These are phyloP conservation scores for Scomber japonicus DNA, from an alignment of 2,113 vertebrate species.

Conservation along the genomic window DNA sequence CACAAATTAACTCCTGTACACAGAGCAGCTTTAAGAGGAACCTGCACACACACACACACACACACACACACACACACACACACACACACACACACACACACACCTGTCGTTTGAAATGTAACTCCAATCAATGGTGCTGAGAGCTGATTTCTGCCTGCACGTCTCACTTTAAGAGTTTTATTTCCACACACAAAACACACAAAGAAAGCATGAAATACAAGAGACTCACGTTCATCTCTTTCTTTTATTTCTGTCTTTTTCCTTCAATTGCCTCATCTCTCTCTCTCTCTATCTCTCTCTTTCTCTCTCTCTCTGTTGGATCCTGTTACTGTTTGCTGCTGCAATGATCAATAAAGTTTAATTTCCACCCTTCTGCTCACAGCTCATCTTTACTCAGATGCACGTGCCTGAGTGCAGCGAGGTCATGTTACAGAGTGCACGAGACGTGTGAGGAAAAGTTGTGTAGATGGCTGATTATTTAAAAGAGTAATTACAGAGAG, in stretches of 20 bases:
- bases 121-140: conserved; percentile 45
- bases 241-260: neutral
- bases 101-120: neutral
- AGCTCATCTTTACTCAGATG: neutral
- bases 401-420: neutral
- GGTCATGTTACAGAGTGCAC: conserved; percentile 20
- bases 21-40: neutral
- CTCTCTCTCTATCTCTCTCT: too few species aligned
- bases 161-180: conserved; percentile 4
- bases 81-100: too few species aligned
- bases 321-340: conserved; percentile 68
- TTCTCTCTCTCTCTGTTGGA: conserved; percentile 32
- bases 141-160: conserved; percentile 33
- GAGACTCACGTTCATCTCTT: neutral
- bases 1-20: neutral
- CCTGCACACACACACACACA: neutral
- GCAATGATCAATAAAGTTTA: conserved; percentile 76
- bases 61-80: too few species aligned
- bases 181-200: conserved; percentile 9
- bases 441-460: neutral
- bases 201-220: conserved; percentile 39
- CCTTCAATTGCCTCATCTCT: neutral
- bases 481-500: too few species aligned
- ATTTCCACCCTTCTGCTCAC: conserved; percentile 46
- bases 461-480: too few species aligned